These are phyloP conservation scores for Eristalis pertinax DNA, from an alignment of 2,888 invertebrate genomes.

Conservation along the genomic window DNA sequence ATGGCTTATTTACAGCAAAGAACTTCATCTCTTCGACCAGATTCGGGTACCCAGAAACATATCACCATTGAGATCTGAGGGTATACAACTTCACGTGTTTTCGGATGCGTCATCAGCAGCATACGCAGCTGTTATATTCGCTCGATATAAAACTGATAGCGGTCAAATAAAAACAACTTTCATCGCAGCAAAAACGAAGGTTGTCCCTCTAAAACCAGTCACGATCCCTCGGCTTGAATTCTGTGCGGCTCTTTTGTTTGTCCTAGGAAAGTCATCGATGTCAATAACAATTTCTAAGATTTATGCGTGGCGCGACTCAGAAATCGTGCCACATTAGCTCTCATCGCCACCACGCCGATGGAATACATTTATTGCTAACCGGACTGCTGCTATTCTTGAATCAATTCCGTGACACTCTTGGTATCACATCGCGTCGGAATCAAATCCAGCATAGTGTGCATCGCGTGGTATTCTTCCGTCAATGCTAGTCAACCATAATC, in stretches of 20 bases:
- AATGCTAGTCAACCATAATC: conserved; percentile 15
- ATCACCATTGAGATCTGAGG: not conserved
- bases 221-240: not conserved
- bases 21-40: too few species aligned
- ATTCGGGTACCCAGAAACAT: not conserved
- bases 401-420: conserved; percentile 38
- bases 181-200: not conserved
- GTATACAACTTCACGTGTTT: not conserved
- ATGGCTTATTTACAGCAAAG: not conserved
- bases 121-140: not conserved
- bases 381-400: conserved; percentile 55
- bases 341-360: conserved; percentile 53
- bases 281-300: not conserved
- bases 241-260: conserved; percentile 34
- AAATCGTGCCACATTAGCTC: conserved; percentile 75
- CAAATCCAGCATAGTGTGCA: conserved; percentile 71
- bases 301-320: conserved; percentile 74
- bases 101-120: not conserved
- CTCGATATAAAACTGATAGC: too few species aligned
- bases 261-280: conserved; percentile 17
- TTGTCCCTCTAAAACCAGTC: conserved; percentile 31
- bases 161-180: too few species aligned
- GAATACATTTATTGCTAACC: conserved; percentile 51
- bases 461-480: conserved; percentile 61
- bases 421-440: conserved; percentile 57